Conservation (phyloP, 2,113 vertebrate species). For the Sialia sialis region DNA sequence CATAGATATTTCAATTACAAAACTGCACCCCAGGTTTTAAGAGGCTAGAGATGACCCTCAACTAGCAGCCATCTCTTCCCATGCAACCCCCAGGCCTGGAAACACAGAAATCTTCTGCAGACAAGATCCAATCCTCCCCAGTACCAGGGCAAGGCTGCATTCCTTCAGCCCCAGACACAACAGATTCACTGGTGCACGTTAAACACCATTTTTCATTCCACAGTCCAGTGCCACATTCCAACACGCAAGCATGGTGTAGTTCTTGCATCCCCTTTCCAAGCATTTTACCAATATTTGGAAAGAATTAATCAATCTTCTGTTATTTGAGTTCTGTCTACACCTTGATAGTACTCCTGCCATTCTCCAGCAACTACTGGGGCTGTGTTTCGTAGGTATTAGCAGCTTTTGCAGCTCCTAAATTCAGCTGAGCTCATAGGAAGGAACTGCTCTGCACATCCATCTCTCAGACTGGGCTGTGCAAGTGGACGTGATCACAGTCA, state of each 20-base stretch:
- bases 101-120: neutral
- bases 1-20: neutral
- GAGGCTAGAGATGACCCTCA: neutral
- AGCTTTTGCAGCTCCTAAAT: neutral
- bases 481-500: neutral
- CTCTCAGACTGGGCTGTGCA: neutral
- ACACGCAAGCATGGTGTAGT: fast-evolving
- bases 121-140: neutral
- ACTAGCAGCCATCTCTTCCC: neutral
- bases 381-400: neutral
- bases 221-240: neutral
- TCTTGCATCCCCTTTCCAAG: neutral
- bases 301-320: neutral
- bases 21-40: neutral
- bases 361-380: neutral
- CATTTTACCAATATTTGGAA: neutral
- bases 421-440: neutral
- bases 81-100: neutral
- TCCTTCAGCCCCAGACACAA: neutral
- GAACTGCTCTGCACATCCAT: neutral
- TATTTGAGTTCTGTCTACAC: neutral
- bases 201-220: neutral
- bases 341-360: neutral
- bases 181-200: fast-evolving
- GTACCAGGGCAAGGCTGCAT: neutral